Conservation (phyloP, 2,797 vertebrate species). For the Pseudotriccus pelzelni region DNA sequence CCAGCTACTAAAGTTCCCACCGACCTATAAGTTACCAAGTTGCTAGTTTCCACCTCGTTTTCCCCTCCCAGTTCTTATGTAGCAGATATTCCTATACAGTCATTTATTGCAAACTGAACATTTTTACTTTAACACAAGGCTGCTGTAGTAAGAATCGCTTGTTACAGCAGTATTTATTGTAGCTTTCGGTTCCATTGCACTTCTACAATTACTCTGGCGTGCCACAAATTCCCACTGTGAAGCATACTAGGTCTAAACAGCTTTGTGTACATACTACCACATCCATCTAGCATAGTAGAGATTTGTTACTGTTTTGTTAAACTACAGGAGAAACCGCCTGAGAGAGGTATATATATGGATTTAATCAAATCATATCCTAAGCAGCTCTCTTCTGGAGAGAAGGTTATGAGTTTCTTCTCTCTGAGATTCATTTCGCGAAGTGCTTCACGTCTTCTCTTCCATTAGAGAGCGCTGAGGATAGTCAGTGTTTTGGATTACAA, state of each 20-base stretch:
- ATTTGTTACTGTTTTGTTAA: background rate
- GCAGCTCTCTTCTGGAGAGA: background rate
- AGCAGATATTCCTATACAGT: background rate
- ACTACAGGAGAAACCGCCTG: background rate
- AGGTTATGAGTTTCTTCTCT: background rate
- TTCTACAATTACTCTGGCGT: background rate
- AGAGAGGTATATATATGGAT: background rate
- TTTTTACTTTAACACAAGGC: background rate
- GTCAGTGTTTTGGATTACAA: background rate
- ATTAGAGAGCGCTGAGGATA: background rate
- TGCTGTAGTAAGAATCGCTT: background rate
- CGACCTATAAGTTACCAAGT: background rate
- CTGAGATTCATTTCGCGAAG: background rate
- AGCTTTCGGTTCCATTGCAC: background rate
- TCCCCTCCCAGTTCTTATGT: background rate
- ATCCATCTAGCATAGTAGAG: background rate
- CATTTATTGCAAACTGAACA: background rate
- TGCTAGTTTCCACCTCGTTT: background rate
- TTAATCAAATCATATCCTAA: background rate
- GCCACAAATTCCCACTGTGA: background rate
- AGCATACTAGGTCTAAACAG: background rate
- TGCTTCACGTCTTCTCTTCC: background rate
- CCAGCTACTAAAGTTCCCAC: background rate
- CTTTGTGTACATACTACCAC: background rate
- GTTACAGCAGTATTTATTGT: background rate